These are phyloP conservation scores for Xestia rhomboidea DNA, from an alignment of 2,888 invertebrate species.

Conservation along the genomic window DNA sequence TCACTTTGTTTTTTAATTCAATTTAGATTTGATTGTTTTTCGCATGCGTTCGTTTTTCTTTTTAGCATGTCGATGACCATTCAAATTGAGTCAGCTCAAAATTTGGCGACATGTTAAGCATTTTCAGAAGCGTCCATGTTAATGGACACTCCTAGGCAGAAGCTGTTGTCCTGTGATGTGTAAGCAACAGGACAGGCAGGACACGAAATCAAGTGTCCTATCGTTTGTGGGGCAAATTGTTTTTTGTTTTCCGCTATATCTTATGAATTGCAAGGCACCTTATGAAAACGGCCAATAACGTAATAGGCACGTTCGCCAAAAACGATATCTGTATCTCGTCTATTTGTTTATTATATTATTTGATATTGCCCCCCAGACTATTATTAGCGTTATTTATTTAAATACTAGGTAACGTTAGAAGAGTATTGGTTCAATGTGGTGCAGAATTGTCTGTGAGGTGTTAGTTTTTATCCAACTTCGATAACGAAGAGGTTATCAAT, in stretches of 20 bases:
- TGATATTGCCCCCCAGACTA: conserved; percentile 49
- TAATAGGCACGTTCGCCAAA: conserved; percentile 84
- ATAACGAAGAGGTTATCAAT: not conserved
- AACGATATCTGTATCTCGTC: conserved; percentile 81
- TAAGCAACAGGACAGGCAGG: no score
- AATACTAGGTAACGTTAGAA: conserved; percentile 32
- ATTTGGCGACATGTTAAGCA: no score
- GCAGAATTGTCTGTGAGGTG: conserved; percentile 4
- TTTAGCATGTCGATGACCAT: no score
- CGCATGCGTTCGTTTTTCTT: no score
- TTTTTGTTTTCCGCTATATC: conserved; percentile 45
- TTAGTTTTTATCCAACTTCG: not conserved
- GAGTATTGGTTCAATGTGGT: conserved; percentile 4
- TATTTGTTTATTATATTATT: conserved; percentile 75
- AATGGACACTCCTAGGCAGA: no score
- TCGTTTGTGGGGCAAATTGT: no score
- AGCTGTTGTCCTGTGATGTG: no score
- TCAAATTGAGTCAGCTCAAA: no score
- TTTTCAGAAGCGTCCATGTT: no score
- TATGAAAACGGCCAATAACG: conserved; percentile 75
- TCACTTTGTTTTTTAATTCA: not conserved
- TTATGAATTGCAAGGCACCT: conserved; percentile 52
- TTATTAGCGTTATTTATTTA: conserved; percentile 51
- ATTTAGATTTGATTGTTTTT: not conserved
- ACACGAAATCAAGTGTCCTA: no score